These are phyloP conservation scores for Liparis tanakae DNA, from an alignment of 2,797 vertebrate genomes.

Conservation along the genomic window DNA sequence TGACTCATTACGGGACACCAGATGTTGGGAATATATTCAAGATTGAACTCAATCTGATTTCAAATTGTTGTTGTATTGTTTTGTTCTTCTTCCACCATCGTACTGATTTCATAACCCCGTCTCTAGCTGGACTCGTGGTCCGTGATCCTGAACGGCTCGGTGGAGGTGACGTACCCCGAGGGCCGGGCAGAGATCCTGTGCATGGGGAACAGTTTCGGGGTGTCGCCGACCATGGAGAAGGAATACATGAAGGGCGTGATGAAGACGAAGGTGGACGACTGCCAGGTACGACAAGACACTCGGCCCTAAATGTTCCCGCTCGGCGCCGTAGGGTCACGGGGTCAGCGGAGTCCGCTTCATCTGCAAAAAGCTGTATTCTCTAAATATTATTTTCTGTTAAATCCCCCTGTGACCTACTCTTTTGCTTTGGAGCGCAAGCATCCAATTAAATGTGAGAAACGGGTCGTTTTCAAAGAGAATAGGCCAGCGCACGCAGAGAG, in stretches of 20 bases:
- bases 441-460: slow-evolving; percentile 22
- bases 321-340: too few species aligned
- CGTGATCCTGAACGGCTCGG: slow-evolving; percentile 97
- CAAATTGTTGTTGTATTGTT: neutral
- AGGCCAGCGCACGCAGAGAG: slow-evolving; percentile 11
- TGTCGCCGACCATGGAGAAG: slow-evolving; percentile 98
- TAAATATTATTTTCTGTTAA: neutral
- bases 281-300: slow-evolving; percentile 89
- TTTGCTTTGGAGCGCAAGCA: neutral
- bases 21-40: slow-evolving; percentile 45
- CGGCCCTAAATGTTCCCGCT: neutral
- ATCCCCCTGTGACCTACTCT: slow-evolving; percentile 25
- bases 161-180: slow-evolving; percentile 96
- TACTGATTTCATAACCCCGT: neutral
- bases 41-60: slow-evolving; percentile 5
- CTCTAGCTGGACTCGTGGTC: slow-evolving; percentile 98
- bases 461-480: slow-evolving; percentile 3
- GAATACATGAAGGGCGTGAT: slow-evolving; percentile 99
- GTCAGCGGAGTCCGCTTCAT: slow-evolving; percentile 4
- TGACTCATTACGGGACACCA: slow-evolving; percentile 56
- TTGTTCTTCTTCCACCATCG: neutral
- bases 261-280: slow-evolving; percentile 99
- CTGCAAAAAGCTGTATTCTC: neutral
- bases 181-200: slow-evolving; percentile 94
- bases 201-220: slow-evolving; percentile 99